Percentiles rank a stretch among this genome's conserved stretches.
phyloP scores from a whole-genome alignment of 92 coral and sea anemone genomes.

The Parazoanthus swiftii region DNA sequence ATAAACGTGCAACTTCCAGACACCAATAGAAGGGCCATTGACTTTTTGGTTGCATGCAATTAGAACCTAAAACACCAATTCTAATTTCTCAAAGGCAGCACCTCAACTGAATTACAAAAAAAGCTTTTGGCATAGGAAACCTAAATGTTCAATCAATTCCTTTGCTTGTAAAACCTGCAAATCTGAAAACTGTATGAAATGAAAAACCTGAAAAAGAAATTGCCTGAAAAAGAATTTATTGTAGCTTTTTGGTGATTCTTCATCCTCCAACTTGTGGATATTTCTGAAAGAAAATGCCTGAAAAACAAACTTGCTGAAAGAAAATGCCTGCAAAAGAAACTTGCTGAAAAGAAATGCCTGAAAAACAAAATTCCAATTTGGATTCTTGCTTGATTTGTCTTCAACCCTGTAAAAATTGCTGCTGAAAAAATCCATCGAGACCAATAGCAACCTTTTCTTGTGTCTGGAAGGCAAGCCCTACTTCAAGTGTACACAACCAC shows the following conservation, averaged over 20 bases:
- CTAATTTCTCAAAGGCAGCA: background rate
- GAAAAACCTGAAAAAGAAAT: slow-evolving; percentile 21
- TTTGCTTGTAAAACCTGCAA: slow-evolving; percentile 17
- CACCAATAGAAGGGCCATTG: slow-evolving; percentile 46
- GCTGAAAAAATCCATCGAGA: slow-evolving; percentile 15
- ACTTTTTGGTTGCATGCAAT: background rate
- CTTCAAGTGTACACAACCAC: slow-evolving; percentile 35
- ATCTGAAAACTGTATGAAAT: background rate
- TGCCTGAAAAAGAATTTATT: slow-evolving; percentile 12
- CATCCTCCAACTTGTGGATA: slow-evolving; percentile 23
- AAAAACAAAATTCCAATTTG: slow-evolving; percentile 9
- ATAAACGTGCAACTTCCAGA: slow-evolving; percentile 39
- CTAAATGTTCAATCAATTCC: background rate
- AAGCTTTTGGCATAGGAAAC: slow-evolving; percentile 7
- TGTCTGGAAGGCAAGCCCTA: slow-evolving; percentile 49
- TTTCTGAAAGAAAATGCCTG: slow-evolving; percentile 29
- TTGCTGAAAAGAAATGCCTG: slow-evolving; percentile 36
- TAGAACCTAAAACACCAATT: background rate
- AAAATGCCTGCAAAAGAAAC: slow-evolving; percentile 27
- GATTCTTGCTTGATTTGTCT: slow-evolving; percentile 32
- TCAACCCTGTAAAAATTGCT: slow-evolving; percentile 41
- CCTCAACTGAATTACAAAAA: background rate
- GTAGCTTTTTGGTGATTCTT: background rate
- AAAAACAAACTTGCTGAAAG: slow-evolving; percentile 32
- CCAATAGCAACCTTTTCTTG: slow-evolving; percentile 31